These are phyloP conservation scores for Sorex araneus DNA, from an alignment of 2,113 vertebrate species.

Conservation along the genomic window DNA sequence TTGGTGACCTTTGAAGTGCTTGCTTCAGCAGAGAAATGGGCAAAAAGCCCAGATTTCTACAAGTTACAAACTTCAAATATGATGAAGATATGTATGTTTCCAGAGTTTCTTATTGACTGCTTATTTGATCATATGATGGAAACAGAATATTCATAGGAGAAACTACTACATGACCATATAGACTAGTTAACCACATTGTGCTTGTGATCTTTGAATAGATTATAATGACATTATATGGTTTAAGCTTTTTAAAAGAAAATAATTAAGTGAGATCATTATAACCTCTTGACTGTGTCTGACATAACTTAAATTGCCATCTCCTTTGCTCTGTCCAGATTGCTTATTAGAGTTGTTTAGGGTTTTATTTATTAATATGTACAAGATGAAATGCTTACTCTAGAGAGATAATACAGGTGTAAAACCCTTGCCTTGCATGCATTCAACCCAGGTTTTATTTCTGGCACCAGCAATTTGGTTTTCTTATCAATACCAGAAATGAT, in stretches of 20 bases:
- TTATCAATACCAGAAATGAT: too few species aligned
- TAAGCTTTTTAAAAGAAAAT: constrained; percentile 10
- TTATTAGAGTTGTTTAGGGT: neutral
- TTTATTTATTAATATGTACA: constrained; percentile 15
- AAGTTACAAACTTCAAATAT: constrained; percentile 49
- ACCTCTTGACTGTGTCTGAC: neutral
- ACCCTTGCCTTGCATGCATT: too few species aligned
- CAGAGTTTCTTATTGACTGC: constrained; percentile 60
- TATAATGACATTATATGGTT: neutral
- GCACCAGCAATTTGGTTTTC: too few species aligned
- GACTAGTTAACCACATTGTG: neutral
- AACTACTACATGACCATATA: constrained; percentile 12
- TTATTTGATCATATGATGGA: constrained; percentile 54
- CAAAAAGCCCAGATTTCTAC: constrained; percentile 71
- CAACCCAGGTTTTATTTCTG: too few species aligned
- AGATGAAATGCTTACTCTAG: too few species aligned
- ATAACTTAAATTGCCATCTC: constrained; percentile 28
- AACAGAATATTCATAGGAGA: constrained; percentile 56
- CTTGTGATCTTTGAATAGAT: neutral
- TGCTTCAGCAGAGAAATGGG: constrained; percentile 78
- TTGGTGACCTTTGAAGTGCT: constrained; percentile 82
- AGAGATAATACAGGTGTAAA: too few species aligned
- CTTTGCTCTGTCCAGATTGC: neutral
- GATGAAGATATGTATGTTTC: constrained; percentile 54
- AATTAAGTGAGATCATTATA: neutral